Conservation (phyloP, 2,113 vertebrate species). For the Upupa epops region DNA sequence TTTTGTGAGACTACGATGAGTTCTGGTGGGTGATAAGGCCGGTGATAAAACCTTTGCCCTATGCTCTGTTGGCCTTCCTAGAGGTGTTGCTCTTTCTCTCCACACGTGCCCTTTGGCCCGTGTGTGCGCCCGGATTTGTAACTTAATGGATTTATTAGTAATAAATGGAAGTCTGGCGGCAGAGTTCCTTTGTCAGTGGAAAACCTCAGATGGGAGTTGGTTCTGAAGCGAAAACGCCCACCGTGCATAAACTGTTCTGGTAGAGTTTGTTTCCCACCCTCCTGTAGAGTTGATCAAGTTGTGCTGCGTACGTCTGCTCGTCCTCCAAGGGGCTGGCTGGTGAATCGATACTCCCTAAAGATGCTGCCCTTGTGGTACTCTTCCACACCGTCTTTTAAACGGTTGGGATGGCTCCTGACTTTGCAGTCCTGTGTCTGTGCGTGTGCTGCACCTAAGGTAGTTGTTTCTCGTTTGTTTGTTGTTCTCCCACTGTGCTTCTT, state of each 20-base stretch:
- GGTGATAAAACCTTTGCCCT: not conserved
- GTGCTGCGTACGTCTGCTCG: not conserved
- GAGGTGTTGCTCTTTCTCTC: not conserved
- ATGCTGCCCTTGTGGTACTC: not conserved
- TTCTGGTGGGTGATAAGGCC: not conserved
- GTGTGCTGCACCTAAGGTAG: not conserved
- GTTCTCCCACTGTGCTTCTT: conserved; percentile 22
- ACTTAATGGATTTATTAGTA: not conserved
- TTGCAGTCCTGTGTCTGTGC: not conserved
- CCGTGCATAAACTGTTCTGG: not conserved
- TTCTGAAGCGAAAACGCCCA: not conserved
- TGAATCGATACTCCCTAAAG: not conserved
- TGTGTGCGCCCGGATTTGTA: not conserved
- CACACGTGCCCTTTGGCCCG: not conserved
- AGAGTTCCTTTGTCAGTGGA: not conserved
- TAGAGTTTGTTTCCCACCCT: not conserved
- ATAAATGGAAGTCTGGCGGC: not conserved
- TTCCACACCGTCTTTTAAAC: not conserved
- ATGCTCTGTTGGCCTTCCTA: not conserved
- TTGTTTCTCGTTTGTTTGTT: not conserved
- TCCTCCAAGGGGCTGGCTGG: not conserved
- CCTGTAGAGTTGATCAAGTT: not conserved
- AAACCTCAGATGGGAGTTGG: not conserved
- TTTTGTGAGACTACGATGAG: not conserved
- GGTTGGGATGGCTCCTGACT: not conserved